Conservation (phyloP, 2,797 vertebrate genomes). For the Myotis daubentonii region DNA sequence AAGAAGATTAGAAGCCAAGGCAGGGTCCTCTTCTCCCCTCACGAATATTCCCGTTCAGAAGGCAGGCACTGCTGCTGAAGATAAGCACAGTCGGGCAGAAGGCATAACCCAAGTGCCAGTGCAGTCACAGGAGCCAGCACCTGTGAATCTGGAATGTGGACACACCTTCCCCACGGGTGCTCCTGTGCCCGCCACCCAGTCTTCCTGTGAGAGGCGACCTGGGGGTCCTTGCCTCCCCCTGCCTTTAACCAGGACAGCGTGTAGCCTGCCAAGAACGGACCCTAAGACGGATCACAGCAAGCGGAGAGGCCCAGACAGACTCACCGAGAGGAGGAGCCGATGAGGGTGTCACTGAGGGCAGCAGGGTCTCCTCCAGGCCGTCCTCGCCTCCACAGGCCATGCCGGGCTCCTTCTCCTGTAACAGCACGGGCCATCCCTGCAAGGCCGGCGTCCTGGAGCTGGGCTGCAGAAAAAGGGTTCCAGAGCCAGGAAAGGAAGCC, state of each 20-base stretch:
- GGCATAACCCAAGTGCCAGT: no score
- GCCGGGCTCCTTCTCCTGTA: not conserved
- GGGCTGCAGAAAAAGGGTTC: not conserved
- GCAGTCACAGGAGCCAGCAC: not conserved
- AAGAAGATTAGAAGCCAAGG: not conserved
- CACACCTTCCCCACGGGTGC: not conserved
- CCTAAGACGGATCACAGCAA: not conserved
- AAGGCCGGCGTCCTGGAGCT: not conserved
- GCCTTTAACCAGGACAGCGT: not conserved
- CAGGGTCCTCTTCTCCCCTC: not conserved
- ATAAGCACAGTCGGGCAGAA: not conserved
- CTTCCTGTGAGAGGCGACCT: not conserved
- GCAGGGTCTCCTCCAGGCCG: not conserved
- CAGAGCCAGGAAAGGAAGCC: not conserved
- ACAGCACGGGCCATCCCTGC: no score
- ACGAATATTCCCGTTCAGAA: not conserved
- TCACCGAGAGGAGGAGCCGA: not conserved
- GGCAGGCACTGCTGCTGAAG: not conserved
- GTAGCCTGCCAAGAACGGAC: not conserved
- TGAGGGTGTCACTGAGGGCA: not conserved
- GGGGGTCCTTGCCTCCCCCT: not conserved
- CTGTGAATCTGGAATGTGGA: not conserved
- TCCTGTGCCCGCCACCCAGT: not conserved
- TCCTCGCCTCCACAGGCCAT: not conserved
- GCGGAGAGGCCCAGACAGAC: not conserved